phyloP scores from a whole-genome alignment of 2,888 invertebrate genomes.

The Rapana venosa region DNA sequence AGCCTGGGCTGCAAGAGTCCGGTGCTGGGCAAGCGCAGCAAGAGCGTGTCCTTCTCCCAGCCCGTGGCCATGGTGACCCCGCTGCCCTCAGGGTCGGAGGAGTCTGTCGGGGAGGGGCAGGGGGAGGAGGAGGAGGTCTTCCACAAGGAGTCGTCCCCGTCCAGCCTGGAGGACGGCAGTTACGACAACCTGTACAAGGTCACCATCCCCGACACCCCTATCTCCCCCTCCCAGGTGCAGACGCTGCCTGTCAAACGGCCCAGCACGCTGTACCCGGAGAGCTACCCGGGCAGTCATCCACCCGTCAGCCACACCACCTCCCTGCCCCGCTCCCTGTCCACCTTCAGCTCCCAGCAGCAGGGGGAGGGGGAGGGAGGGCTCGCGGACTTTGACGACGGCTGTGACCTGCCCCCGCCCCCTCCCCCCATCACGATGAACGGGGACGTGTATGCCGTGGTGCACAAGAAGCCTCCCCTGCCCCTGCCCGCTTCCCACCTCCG shows the following conservation, averaged over 20 bases:
- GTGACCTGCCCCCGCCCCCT: conserved; percentile 32
- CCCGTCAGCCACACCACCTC: background rate
- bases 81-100: conserved; percentile 67
- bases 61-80: conserved; percentile 72
- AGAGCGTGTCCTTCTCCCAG: conserved; percentile 71
- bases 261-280: background rate
- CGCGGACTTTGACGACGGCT: conserved; percentile 13
- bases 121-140: conserved; percentile 51
- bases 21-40: conserved; percentile 54
- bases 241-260: conserved; percentile 13
- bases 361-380: background rate
- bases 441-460: conserved; percentile 36
- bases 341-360: conserved; percentile 48
- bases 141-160: conserved; percentile 2
- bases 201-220: conserved; percentile 47
- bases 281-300: background rate
- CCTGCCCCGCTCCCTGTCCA: conserved; percentile 49
- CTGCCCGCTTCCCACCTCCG: conserved; percentile 20
- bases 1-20: conserved; percentile 48
- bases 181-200: conserved; percentile 52
- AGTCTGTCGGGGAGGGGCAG: conserved; percentile 58
- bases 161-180: conserved; percentile 46
- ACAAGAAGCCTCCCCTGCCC: conserved; percentile 42
- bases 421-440: conserved; percentile 35
- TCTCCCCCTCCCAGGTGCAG: conserved; percentile 32